These are phyloP conservation scores for Slavum lentiscoides DNA, from an alignment of 2,888 invertebrate genomes.

Conservation along the genomic window DNA sequence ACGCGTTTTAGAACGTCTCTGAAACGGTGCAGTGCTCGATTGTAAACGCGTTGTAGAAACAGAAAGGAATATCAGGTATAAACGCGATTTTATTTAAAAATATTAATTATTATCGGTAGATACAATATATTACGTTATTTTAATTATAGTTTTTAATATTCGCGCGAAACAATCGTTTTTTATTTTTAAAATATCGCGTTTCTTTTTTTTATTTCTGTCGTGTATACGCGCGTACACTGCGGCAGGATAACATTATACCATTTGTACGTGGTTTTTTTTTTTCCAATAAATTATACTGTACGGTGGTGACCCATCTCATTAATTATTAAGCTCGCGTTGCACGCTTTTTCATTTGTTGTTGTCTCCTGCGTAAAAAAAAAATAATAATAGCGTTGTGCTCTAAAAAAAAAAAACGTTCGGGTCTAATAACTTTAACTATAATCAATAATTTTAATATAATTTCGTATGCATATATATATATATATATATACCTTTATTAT, in stretches of 20 bases:
- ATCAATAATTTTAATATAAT: constrained; percentile 28
- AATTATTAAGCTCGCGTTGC: constrained; percentile 14
- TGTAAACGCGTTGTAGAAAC: too few relatives aligned
- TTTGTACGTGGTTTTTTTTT: constrained; percentile 9
- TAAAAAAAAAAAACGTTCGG: neutral
- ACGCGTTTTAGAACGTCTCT: too few relatives aligned
- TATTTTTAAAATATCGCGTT: neutral
- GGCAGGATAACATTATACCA: constrained; percentile 9
- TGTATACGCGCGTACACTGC: neutral
- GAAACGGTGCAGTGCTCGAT: too few relatives aligned
- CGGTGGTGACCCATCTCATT: constrained; percentile 14
- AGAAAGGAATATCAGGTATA: too few relatives aligned
- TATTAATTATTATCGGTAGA: too few relatives aligned
- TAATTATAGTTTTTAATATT: too few relatives aligned
- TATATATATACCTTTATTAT: too few relatives aligned
- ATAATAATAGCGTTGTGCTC: constrained; percentile 5
- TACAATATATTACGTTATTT: too few relatives aligned
- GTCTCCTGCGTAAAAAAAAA: constrained; percentile 7
- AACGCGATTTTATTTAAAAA: too few relatives aligned
- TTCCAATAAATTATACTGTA: constrained; percentile 25
- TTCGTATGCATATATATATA: neutral
- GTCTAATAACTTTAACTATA: constrained; percentile 8
- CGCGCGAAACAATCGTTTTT: neutral
- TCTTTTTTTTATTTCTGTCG: neutral
- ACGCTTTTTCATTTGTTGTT: constrained; percentile 24